These are phyloP conservation scores for Phthorimaea operculella DNA, from an alignment of 1,140 invertebrate genomes.

Conservation along the genomic window DNA sequence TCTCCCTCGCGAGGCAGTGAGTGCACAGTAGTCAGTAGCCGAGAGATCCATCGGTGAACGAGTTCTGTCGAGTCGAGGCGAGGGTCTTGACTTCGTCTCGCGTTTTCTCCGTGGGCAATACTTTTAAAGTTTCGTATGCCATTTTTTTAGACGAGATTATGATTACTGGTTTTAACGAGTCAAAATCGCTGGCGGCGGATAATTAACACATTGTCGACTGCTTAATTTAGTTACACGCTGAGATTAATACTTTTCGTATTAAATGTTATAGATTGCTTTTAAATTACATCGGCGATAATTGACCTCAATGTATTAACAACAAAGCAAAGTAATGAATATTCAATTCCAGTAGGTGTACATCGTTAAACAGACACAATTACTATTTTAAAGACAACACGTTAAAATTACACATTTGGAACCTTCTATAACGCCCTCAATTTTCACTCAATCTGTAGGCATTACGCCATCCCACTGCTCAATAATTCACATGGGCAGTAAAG, in stretches of 20 bases:
- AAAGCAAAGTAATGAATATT: no score
- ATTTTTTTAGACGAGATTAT: constrained; percentile 48
- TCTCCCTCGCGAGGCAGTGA: constrained; percentile 16
- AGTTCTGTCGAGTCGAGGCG: constrained; percentile 57
- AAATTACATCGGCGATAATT: not conserved
- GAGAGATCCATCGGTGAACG: constrained; percentile 47
- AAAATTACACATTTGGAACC: no score
- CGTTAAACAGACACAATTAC: no score
- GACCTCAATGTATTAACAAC: no score
- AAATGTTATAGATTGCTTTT: not conserved
- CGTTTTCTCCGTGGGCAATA: constrained; percentile 48
- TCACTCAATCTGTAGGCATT: not conserved
- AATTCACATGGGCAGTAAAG: not conserved
- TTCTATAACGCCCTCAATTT: not conserved
- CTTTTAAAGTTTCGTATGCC: constrained; percentile 41
- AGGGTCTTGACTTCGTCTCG: constrained; percentile 44
- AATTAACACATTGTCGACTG: constrained; percentile 33
- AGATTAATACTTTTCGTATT: not conserved
- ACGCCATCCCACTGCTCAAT: not conserved
- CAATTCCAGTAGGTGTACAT: no score
- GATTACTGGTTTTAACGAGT: constrained; percentile 44
- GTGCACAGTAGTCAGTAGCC: constrained; percentile 52
- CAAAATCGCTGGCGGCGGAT: constrained; percentile 38
- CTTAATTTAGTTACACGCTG: constrained; percentile 13
- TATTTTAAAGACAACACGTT: no score